Evolutionary conservation across 2,888 invertebrate species (phyloP).

Genomic region (Aspidapion aeneum): DNA sequence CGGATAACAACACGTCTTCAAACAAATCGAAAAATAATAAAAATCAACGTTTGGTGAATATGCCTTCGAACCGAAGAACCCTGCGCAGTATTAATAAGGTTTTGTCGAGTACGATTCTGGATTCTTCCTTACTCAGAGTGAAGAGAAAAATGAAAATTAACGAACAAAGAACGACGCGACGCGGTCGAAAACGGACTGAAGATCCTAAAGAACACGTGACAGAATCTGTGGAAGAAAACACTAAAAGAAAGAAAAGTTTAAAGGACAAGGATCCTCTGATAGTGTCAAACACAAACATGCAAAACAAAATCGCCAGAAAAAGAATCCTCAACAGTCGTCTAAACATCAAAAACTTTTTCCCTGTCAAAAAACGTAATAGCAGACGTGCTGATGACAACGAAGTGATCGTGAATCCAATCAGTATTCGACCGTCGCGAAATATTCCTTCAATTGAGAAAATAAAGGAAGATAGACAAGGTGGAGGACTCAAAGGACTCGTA

Average conservation of each 20-base stretch:
- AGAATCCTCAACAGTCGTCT: conserved; percentile 31
- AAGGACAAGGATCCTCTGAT: conserved; percentile 8
- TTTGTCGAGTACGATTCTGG: conserved; percentile 42
- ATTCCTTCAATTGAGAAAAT: conserved; percentile 6
- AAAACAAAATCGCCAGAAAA: conserved; percentile 25
- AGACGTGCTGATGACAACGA: conserved; percentile 1
- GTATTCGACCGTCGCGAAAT: background rate
- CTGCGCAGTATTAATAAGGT: conserved; percentile 40
- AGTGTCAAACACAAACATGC: conserved; percentile 1
- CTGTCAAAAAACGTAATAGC: conserved; percentile 34
- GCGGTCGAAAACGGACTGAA: conserved; percentile 2
- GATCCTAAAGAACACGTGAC: background rate
- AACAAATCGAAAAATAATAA: conserved; percentile 10
- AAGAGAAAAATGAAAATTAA: conserved; percentile 37
- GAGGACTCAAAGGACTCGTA: conserved; percentile 28
- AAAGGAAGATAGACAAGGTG: conserved; percentile 21
- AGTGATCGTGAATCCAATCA: background rate
- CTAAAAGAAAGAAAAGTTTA: background rate
- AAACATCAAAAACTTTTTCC: conserved; percentile 40
- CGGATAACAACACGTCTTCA: conserved; percentile 7
- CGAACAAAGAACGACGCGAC: conserved; percentile 31
- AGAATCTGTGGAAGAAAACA: background rate
- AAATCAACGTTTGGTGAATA: conserved; percentile 2
- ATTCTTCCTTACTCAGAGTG: conserved; percentile 36
- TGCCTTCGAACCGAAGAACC: conserved; percentile 30